Evolutionary conservation across 1,140 invertebrate genomes (phyloP), one percentile per base, ranked within the genome.

Genomic region (Adelges cooleyi): DNA sequence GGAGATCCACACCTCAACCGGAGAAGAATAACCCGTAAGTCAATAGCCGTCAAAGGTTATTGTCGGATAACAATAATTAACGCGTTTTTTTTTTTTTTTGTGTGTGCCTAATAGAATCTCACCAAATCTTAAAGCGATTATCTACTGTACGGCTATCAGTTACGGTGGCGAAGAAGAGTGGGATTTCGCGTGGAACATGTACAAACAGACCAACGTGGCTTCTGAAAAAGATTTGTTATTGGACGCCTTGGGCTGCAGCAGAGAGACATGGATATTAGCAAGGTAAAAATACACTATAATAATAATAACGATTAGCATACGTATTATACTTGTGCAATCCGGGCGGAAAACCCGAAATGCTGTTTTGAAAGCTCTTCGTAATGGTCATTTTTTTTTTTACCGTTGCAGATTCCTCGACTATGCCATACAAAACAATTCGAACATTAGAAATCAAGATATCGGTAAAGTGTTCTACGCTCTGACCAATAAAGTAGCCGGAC

Each of bases 91-190:
- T 38, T 65, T 22, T 65, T 69, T 72, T 72, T n/a, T n/a, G n/a
- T n/a, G n/a, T n/a, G n/a, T n/a, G n/a, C 22, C 69, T 6, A 33
- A 6, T 33, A 88, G 87, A 36, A 91, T 95, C 66, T 84, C 88
- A 5, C 84, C 87, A 4, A 89, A 92, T 72, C 73, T 92, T 15
- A 84, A 89, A 46, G 79, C 79, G 17, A 81, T 87, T 0, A 85
- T 93, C 5, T 93, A 92, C 72, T 95, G 91, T 70, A 85, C 85
- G 1, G 90, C 89, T 0, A 84, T 96, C 5, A 78, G 83, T 62
- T 80, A 84, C 13, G 92, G 92, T 2, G 84, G 84, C 0, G 82
- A 86, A 65, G 75, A 80, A 4, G 90, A 92, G 71, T 95, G 90
- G 91, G 79, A 90, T 27, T 92, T 92, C 73, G 82, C 85, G 0